Conservation (phyloP, 2,113 vertebrate genomes). For the Sminthopsis crassicaudata region DNA sequence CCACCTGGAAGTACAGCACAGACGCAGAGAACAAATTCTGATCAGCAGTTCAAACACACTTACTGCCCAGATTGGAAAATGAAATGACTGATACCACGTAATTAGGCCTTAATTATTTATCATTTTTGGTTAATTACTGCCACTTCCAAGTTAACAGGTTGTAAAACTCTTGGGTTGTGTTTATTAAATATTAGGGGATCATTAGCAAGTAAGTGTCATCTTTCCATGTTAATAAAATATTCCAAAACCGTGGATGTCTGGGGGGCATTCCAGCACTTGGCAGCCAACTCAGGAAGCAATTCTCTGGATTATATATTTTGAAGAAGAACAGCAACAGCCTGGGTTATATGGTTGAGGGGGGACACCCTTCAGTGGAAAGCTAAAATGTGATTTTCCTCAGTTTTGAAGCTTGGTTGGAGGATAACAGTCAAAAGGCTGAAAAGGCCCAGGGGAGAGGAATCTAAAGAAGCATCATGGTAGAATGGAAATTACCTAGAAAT, state of each 20-base stretch:
- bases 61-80: slow-evolving; percentile 78
- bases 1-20: slow-evolving; percentile 26
- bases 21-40: slow-evolving; percentile 59
- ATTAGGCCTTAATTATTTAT: slow-evolving; percentile 90
- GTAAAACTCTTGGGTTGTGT: slow-evolving; percentile 87
- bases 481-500: background rate
- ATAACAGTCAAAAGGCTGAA: background rate
- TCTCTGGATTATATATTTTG: slow-evolving; percentile 42
- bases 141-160: slow-evolving; percentile 88
- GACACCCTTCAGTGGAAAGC: background rate
- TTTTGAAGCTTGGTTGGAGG: background rate
- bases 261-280: slow-evolving; percentile 31
- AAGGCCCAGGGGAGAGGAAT: background rate
- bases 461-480: background rate
- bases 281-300: slow-evolving; percentile 51
- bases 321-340: background rate
- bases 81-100: slow-evolving; percentile 86
- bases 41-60: slow-evolving; percentile 76
- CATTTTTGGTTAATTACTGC: slow-evolving; percentile 89
- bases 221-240: slow-evolving; percentile 79
- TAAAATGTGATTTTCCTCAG: slow-evolving; percentile 48
- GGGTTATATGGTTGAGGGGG: background rate
- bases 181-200: slow-evolving; percentile 85
- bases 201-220: slow-evolving; percentile 79
- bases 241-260: slow-evolving; percentile 70